Evolutionary conservation across 2,888 invertebrate species (phyloP).

Genomic region (Macropis europaea): DNA sequence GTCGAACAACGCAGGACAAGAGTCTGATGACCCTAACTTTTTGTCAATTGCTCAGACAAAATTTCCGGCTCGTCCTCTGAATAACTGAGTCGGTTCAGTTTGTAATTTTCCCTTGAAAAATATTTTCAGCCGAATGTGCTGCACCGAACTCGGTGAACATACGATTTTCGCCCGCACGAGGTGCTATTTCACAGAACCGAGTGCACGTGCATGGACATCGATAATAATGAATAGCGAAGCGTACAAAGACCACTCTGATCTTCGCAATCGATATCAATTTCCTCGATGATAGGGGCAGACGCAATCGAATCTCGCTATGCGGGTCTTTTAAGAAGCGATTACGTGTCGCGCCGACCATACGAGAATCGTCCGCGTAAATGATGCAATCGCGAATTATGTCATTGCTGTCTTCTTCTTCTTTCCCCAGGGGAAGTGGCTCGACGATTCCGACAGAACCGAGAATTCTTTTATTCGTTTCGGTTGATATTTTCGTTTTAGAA

Average conservation of each 20-base stretch:
- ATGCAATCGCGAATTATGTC: background rate
- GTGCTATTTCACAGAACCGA: background rate
- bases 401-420: too few relatives aligned
- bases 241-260: background rate
- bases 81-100: too few relatives aligned
- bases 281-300: conserved; percentile 33
- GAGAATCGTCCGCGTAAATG: background rate
- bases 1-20: too few relatives aligned
- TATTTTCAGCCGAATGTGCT: too few relatives aligned
- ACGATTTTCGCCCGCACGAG: background rate
- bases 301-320: conserved; percentile 21
- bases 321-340: conserved; percentile 16
- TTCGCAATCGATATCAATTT: conserved; percentile 34
- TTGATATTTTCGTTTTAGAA: too few relatives aligned
- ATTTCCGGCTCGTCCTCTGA: too few relatives aligned
- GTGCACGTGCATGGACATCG: background rate
- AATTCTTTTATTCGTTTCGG: too few relatives aligned
- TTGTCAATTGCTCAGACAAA: too few relatives aligned
- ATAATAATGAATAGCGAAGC: background rate
- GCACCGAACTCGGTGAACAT: background rate
- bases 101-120: too few relatives aligned
- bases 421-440: too few relatives aligned
- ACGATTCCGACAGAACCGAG: too few relatives aligned
- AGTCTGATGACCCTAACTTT: too few relatives aligned
- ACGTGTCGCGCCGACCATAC: background rate